phyloP scores from a whole-genome alignment of 2,113 vertebrate species.

The Corynorhinus townsendii region DNA sequence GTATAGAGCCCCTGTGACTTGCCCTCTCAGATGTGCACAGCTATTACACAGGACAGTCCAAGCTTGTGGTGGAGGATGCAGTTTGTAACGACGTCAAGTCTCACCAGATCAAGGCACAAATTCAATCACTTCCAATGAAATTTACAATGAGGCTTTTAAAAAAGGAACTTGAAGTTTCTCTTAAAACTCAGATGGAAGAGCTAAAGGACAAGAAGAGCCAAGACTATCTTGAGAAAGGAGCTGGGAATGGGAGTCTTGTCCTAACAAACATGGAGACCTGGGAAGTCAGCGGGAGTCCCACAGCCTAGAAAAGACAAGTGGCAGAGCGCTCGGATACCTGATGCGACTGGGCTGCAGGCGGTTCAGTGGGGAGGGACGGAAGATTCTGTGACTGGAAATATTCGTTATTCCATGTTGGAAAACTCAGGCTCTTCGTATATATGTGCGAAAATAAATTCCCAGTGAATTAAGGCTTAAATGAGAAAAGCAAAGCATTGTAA shows the following conservation, averaged over 20 bases:
- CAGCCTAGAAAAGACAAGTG: background rate
- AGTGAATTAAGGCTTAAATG: background rate
- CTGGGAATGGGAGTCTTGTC: background rate
- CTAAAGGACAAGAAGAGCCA: background rate
- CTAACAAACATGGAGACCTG: background rate
- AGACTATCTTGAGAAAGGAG: background rate
- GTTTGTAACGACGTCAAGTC: background rate
- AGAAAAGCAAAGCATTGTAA: background rate
- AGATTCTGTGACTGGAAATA: accelerated
- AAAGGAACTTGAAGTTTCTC: background rate
- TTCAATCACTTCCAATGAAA: background rate
- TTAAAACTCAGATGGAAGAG: background rate
- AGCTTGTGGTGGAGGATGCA: no score
- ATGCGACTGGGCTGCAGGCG: background rate
- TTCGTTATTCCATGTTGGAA: background rate
- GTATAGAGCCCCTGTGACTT: background rate
- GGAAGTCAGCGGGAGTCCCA: background rate
- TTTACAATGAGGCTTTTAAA: background rate
- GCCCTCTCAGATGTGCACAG: accelerated
- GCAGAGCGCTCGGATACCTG: background rate
- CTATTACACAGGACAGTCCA: background rate
- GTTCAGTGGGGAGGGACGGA: background rate
- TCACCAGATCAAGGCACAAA: background rate
- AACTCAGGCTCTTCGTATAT: accelerated
- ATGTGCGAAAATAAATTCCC: background rate